Evolutionary conservation across 2,113 vertebrate genomes (phyloP), one percentile per base, ranked within the genome.

Genomic region (Poecilia latipinna): DNA sequence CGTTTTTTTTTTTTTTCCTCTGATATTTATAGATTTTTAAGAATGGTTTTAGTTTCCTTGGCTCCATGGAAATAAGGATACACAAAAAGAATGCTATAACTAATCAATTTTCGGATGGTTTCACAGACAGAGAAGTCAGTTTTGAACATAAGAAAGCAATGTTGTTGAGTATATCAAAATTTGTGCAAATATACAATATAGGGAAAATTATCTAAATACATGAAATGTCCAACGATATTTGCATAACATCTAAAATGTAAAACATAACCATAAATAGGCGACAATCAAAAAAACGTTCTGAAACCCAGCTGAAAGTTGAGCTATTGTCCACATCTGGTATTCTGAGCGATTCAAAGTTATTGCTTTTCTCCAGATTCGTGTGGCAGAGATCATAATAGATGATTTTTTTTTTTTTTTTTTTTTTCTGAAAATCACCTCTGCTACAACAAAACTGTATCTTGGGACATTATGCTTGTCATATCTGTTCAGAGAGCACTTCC

Each of bases 1-100:
- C 12, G 2, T 35, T 12, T 37, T 29, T 35, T 35, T 12, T 37
- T 29, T 35, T 48, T 22, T 33, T 44, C 22, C 24, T 57, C 22
- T 57, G 7, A 57, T 57, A 51, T 37, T 29, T 0, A 4, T 29
- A 13, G 17, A 17, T 60, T 15, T 63, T 5, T 68, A 48, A 48
- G 24, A 57, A 24, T 24, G 24, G 7, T 22, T 57, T n/a, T 57
- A 24, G 24, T 57, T n/a, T 57, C 82, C 78, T 90, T 85, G 84
- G 75, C 90, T 89, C 68, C 65, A 54, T 62, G 75, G 44, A 79
- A 85, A 86, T 72, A 74, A 84, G 82, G 75, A 86, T 78, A 75
- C 67, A 61, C 69, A 80, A 75, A 74, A 33, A 35, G 39, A 83
- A 75, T 22, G 62, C 61, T 80, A 44, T 88, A 0, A 61, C 48